Conservation (phyloP, 2,113 vertebrate species). For the Leucopsar rothschildi region DNA sequence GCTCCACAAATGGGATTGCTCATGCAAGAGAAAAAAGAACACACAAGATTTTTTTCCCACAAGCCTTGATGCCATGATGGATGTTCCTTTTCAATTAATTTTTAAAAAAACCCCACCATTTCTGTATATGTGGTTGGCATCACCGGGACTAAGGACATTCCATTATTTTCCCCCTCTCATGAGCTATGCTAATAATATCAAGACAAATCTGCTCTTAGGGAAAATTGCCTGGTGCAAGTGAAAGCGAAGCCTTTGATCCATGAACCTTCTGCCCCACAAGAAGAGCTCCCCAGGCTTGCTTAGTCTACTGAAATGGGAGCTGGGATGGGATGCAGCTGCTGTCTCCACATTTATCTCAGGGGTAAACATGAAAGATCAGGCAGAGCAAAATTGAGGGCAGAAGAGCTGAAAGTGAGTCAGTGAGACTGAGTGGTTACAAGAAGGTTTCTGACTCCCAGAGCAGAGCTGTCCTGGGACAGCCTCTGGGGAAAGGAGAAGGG, state of each 20-base stretch:
- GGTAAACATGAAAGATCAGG: not conserved
- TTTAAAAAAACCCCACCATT: not conserved
- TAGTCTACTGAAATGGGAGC: not conserved
- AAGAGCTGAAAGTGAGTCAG: not conserved
- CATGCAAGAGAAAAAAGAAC: not conserved
- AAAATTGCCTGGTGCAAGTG: not conserved
- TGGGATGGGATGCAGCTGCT: constrained; percentile 10
- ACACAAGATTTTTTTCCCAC: not conserved
- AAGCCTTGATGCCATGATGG: not conserved
- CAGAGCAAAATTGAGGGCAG: not conserved
- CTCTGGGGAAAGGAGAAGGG: not conserved
- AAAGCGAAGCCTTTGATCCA: constrained; percentile 35
- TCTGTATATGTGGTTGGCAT: not conserved
- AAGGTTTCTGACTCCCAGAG: not conserved
- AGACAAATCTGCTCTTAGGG: constrained; percentile 6
- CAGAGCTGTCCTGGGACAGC: not conserved
- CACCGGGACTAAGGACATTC: not conserved
- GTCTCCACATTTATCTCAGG: not conserved
- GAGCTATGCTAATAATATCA: not conserved
- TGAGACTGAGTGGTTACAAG: not conserved
- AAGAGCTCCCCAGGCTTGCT: not conserved
- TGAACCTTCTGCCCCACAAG: not conserved
- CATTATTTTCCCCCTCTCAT: not conserved
- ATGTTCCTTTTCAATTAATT: constrained; percentile 18
- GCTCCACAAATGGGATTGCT: not conserved